Percentiles rank a stretch among this genome's conserved stretches.
phyloP scores from a whole-genome alignment of 2,797 vertebrate genomes.

The Oryzias dopingdopingensis region DNA sequence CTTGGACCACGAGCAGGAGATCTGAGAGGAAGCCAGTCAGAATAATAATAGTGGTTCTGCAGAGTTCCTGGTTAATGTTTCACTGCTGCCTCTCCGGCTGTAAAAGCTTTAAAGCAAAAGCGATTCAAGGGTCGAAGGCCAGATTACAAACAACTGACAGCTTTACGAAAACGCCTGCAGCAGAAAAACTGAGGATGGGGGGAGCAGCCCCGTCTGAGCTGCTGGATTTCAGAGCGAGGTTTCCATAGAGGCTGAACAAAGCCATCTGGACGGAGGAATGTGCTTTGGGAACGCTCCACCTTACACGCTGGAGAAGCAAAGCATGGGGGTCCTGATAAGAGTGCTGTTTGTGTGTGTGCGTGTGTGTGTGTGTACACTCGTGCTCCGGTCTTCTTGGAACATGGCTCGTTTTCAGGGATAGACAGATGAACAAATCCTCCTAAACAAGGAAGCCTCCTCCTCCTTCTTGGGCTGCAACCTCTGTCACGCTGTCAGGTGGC shows the following conservation, averaged over 20 bases:
- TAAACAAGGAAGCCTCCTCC: not conserved
- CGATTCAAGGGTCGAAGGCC: constrained; percentile 20
- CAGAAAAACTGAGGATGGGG: constrained; percentile 12
- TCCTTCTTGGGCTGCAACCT: not conserved
- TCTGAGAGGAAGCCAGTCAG: too few relatives aligned
- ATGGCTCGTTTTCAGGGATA: constrained; percentile 24
- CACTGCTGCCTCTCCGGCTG: not conserved
- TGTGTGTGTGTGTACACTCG: not conserved
- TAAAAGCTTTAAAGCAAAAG: not conserved
- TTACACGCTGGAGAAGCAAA: constrained; percentile 35
- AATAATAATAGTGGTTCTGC: not conserved
- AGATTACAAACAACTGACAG: constrained; percentile 20
- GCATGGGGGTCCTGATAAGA: constrained; percentile 53
- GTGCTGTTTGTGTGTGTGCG: not conserved
- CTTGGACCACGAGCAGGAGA: too few relatives aligned
- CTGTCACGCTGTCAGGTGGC: too few relatives aligned
- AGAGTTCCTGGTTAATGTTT: not conserved
- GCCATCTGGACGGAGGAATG: constrained; percentile 75
- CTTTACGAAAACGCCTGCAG: constrained; percentile 15
- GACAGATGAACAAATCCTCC: not conserved
- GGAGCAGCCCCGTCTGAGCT: constrained; percentile 22
- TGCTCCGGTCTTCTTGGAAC: constrained; percentile 8
- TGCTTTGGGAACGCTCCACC: constrained; percentile 48
- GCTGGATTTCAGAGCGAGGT: constrained; percentile 60
- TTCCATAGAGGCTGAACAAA: constrained; percentile 77